Base-by-base conservation (phyloP, 2,797 vertebrate genomes). In the Esox lucius region DNA sequence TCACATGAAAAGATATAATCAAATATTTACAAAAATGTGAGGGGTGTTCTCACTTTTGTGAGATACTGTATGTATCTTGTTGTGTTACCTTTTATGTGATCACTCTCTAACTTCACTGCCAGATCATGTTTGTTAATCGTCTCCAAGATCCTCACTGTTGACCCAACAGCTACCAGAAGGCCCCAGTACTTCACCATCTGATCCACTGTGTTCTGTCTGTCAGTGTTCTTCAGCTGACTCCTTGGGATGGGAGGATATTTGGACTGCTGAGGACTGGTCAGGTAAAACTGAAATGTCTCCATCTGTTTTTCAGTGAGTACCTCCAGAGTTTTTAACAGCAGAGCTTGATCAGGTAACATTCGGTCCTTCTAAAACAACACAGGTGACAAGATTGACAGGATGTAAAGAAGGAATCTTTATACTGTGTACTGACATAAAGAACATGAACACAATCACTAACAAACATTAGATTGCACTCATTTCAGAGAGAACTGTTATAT, bases 171-270 rank as follows among this genome's bases (percentile, higher is more conserved):
- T n/a, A 2, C 2, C 51, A 8, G 5, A 56, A 7, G 51, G 7
- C 1, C 6, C 1, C 0, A 56, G 0, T 6, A n/a, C 51, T n/a
- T 1, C 51, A 56, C 19, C 51, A 22, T 56, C 51, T 56, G 5
- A 56, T 56, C 51, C 51, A 56, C 49, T 19, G 15, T 17, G 48
- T 0, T 4, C 51, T n/a, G 19, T 56, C 6, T 56, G 51, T 9
- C 19, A n/a, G 51, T 2, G 51, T 6, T 2, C 19, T 7, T 8
- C 51, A 6, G 51, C 4, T n/a, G 6, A 0, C 5, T 56, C 19
- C 0, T 1, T 56, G 19, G 1, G 17, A 6, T 8, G 6, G 19
- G 1, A 56, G 19, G 19, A n/a, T 0, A 0, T 51, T 0, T 19
- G 7, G 0, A 7, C 51, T 19, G 16, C 51, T 5, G 17, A 7